A percentile compares a stretch with the other conserved stretches of the same genome.
These are phyloP conservation scores for Melanophora roralis DNA, from an alignment of 2,888 invertebrate species.

Conservation along the genomic window DNA sequence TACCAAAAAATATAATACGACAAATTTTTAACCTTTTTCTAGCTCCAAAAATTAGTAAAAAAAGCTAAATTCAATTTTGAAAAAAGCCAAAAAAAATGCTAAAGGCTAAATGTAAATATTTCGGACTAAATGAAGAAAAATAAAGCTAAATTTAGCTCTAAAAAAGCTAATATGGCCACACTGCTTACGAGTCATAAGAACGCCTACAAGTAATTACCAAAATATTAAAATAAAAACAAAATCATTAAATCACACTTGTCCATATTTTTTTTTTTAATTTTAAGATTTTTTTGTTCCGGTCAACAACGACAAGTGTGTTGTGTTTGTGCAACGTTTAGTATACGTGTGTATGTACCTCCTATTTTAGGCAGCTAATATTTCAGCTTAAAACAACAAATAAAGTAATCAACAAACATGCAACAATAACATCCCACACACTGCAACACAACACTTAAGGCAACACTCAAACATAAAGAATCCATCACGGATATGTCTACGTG, in stretches of 20 bases:
- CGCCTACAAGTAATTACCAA: slow-evolving; percentile 49
- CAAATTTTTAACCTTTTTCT: no score
- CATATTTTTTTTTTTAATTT: slow-evolving; percentile 30
- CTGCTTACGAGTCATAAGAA: slow-evolving; percentile 39
- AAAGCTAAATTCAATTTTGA: no score
- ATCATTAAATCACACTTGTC: slow-evolving; percentile 57
- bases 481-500: background rate
- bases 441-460: background rate
- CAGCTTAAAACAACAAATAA: slow-evolving; percentile 73
- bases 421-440: slow-evolving; percentile 38
- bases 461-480: background rate
- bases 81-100: no score
- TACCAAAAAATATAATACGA: no score
- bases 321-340: background rate
- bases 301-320: slow-evolving; percentile 38
- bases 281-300: slow-evolving; percentile 1
- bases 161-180: no score
- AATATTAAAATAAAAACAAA: slow-evolving; percentile 33
- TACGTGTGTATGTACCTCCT: slow-evolving; percentile 61
- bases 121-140: no score
- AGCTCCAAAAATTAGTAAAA: no score
- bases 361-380: slow-evolving; percentile 61
- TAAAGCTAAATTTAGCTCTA: no score
- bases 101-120: no score
- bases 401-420: slow-evolving; percentile 67